phyloP scores from a whole-genome alignment of 2,113 vertebrate species.

The Malurus alboscapulatus region DNA sequence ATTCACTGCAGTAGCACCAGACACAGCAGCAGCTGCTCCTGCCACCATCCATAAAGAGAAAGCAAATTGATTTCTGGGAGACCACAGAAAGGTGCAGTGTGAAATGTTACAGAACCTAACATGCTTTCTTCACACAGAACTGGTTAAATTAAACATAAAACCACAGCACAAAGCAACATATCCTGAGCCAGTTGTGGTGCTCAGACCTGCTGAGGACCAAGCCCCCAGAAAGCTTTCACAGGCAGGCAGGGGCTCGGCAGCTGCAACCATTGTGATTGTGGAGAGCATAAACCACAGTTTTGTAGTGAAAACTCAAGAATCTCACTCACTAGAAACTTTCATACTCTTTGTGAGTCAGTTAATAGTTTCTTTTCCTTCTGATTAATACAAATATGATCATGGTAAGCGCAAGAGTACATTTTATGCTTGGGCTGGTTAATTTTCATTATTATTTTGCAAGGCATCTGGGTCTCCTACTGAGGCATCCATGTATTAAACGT shows the following conservation, averaged over 20 bases:
- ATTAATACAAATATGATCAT: background rate
- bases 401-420: background rate
- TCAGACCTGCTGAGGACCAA: fast-evolving
- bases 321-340: background rate
- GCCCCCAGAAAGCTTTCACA: background rate
- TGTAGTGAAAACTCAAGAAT: background rate
- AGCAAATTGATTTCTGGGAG: background rate
- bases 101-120: background rate
- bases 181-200: background rate
- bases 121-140: fast-evolving
- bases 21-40: background rate
- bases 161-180: fast-evolving
- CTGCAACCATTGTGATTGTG: background rate
- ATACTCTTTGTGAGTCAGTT: background rate
- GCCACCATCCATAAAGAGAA: background rate
- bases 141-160: background rate
- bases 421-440: background rate
- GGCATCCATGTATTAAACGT: background rate
- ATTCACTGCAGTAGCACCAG: background rate
- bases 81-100: fast-evolving
- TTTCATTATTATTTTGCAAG: background rate
- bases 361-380: background rate
- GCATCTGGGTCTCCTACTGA: background rate
- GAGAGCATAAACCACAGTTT: background rate
- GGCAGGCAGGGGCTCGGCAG: background rate